Conservation (phyloP, 1,140 invertebrate species). For the Musca domestica region DNA sequence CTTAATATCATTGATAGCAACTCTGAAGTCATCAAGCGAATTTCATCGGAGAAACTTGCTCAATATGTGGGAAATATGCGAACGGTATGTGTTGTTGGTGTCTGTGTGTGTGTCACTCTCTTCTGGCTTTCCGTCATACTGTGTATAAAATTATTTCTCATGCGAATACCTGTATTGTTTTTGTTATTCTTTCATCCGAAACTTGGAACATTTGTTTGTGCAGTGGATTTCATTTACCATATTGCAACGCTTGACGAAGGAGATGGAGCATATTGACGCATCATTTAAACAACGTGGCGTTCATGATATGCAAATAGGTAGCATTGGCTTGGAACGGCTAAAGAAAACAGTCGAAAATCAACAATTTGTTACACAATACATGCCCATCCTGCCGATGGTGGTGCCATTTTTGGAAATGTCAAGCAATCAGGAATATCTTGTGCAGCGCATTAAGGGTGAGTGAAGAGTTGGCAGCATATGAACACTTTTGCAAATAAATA, state of each 20-base stretch:
- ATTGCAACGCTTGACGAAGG: conserved; percentile 64
- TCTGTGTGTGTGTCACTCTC: not conserved
- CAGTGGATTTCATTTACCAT: conserved; percentile 81
- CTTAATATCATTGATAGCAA: conserved; percentile 44
- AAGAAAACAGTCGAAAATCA: conserved; percentile 65
- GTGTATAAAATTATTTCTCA: not conserved
- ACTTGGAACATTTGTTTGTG: not conserved
- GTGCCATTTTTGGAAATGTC: conserved; percentile 77
- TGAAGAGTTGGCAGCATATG: not conserved
- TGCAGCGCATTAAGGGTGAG: conserved; percentile 64
- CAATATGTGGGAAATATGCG: conserved; percentile 48
- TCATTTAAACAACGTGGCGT: conserved; percentile 66
- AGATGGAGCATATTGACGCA: conserved; percentile 70
- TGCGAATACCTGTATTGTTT: not conserved
- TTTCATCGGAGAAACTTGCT: conserved; percentile 47
- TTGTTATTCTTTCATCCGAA: not conserved
- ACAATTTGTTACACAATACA: conserved; percentile 60
- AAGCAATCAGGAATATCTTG: conserved; percentile 79
- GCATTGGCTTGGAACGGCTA: conserved; percentile 66
- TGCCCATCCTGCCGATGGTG: conserved; percentile 68
- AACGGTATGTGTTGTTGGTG: conserved; percentile 33
- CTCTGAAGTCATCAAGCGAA: conserved; percentile 49
- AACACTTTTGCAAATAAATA: not conserved
- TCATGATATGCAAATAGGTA: conserved; percentile 69
- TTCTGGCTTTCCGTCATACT: not conserved